Conservation (phyloP, 2,888 invertebrate species). For the Dryococelus australis region DNA sequence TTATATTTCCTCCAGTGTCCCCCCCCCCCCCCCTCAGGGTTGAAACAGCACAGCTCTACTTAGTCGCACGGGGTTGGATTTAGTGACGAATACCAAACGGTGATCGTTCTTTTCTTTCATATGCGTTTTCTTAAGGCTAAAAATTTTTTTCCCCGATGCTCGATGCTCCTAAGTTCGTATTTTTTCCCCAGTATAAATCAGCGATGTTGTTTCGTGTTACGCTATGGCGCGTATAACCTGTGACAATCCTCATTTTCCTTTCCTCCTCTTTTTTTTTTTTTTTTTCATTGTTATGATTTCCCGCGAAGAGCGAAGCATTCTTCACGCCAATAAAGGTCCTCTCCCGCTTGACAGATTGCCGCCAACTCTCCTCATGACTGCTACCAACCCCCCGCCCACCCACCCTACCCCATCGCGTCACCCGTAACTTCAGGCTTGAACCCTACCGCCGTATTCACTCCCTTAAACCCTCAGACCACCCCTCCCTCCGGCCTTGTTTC, state of each 20-base stretch:
- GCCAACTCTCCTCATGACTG: constrained; percentile 1
- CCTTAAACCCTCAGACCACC: neutral
- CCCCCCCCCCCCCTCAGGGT: too few relatives aligned
- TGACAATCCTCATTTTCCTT: neutral
- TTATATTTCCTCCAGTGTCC: too few relatives aligned
- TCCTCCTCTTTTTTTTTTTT: neutral
- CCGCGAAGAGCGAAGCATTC: neutral
- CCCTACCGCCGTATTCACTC: neutral
- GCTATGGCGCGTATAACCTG: neutral
- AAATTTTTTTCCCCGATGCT: too few relatives aligned
- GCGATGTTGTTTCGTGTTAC: neutral
- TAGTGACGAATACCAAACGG: too few relatives aligned
- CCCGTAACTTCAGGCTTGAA: too few relatives aligned
- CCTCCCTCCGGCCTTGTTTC: constrained; percentile 4
- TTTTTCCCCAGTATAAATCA: neutral
- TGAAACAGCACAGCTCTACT: too few relatives aligned
- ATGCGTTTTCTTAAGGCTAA: too few relatives aligned
- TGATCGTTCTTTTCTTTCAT: too few relatives aligned
- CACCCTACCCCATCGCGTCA: too few relatives aligned
- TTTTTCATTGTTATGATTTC: neutral
- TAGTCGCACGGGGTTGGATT: too few relatives aligned
- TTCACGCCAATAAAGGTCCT: constrained; percentile 11
- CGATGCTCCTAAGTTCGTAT: neutral
- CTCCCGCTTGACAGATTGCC: neutral
- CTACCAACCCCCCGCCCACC: neutral